These are phyloP conservation scores for Toxostoma redivivum DNA, from an alignment of 2,113 vertebrate genomes.

Conservation along the genomic window DNA sequence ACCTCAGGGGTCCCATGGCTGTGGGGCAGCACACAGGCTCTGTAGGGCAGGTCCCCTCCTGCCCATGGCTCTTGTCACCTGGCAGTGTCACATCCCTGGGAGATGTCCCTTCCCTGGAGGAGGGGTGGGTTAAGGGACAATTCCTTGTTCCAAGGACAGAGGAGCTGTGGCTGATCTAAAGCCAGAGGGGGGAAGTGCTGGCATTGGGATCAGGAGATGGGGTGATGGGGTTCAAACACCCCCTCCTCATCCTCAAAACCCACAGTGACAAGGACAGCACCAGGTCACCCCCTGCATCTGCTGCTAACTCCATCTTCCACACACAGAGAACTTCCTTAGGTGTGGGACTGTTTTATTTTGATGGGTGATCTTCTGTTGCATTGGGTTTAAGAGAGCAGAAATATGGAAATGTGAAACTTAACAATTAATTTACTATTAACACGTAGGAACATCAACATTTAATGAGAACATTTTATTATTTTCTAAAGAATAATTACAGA, in stretches of 20 bases:
- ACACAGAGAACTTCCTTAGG: background rate
- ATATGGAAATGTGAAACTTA: background rate
- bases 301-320: background rate
- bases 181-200: background rate
- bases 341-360: background rate
- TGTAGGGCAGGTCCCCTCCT: background rate
- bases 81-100: rapidly evolving
- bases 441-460: background rate
- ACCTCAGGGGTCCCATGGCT: too few relatives aligned
- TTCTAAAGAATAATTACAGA: background rate
- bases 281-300: background rate
- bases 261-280: background rate
- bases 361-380: background rate
- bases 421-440: background rate
- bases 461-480: background rate
- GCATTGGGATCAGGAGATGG: background rate
- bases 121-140: background rate
- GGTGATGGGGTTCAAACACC: background rate
- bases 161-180: background rate
- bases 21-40: background rate
- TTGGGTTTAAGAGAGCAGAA: background rate
- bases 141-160: background rate
- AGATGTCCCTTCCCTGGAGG: background rate
- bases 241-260: background rate
- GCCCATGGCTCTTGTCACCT: rapidly evolving